Conservation (phyloP, 2,797 vertebrate species). For the Lepus townsendii region DNA sequence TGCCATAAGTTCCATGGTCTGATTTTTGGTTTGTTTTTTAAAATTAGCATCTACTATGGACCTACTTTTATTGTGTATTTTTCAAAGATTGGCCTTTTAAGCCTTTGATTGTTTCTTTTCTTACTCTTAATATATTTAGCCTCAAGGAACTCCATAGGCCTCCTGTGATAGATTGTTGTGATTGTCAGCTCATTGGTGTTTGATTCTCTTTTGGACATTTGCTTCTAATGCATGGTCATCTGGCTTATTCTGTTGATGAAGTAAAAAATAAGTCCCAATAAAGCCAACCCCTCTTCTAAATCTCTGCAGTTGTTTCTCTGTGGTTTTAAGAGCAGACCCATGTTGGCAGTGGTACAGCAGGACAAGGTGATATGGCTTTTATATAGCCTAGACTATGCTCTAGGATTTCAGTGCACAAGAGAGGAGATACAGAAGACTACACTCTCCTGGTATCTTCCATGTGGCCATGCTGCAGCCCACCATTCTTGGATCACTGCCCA, state of each 20-base stretch:
- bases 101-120: constrained; percentile 88
- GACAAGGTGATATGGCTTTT: too few relatives aligned
- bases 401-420: too few relatives aligned
- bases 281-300: constrained; percentile 70
- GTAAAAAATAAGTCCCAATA: constrained; percentile 89
- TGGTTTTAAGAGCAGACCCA: not conserved
- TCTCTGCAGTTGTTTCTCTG: constrained; percentile 82
- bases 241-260: constrained; percentile 90
- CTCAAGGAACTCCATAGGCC: constrained; percentile 91
- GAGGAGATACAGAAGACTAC: too few relatives aligned
- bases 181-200: constrained; percentile 95
- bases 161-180: constrained; percentile 92
- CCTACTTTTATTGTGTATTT: constrained; percentile 86
- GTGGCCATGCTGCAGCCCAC: too few relatives aligned
- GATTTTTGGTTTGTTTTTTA: constrained; percentile 92
- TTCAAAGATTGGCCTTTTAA: constrained; percentile 90
- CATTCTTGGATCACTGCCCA: too few relatives aligned
- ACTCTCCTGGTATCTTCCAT: too few relatives aligned
- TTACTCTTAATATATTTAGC: constrained; percentile 92
- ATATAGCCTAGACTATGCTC: too few relatives aligned
- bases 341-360: too few relatives aligned
- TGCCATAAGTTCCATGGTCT: constrained; percentile 92
- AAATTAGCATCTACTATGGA: constrained; percentile 90
- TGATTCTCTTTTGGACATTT: constrained; percentile 94
- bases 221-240: constrained; percentile 87